These are phyloP conservation scores for Garra rufa DNA, from an alignment of 2,113 vertebrate species.

Conservation along the genomic window DNA sequence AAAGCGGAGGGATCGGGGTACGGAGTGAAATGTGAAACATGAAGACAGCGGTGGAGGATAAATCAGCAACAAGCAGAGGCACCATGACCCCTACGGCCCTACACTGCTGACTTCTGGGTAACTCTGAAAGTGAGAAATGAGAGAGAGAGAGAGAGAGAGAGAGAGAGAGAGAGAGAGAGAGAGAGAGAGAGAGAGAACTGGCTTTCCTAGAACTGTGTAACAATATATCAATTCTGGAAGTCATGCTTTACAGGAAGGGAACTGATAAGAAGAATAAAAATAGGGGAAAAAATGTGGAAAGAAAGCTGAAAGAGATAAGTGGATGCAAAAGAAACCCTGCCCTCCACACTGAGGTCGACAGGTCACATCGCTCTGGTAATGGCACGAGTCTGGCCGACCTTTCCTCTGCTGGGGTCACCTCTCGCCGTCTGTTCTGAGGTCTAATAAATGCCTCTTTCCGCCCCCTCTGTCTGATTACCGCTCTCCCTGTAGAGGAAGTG, in stretches of 20 bases:
- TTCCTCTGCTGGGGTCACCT: constrained; percentile 60
- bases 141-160: constrained; percentile 40
- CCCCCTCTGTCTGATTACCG: constrained; percentile 42
- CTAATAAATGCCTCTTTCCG: constrained; percentile 53
- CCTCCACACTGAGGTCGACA: constrained; percentile 48
- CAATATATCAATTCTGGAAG: constrained; percentile 49
- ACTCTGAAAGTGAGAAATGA: constrained; percentile 38
- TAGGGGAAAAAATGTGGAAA: not conserved
- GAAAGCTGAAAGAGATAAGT: constrained; percentile 40
- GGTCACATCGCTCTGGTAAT: constrained; percentile 31
- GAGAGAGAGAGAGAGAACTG: constrained; percentile 40
- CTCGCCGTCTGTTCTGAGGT: constrained; percentile 60
- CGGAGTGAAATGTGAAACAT: constrained; percentile 75
- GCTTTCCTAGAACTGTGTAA: constrained; percentile 37
- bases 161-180: constrained; percentile 36
- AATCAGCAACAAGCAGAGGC: constrained; percentile 68
- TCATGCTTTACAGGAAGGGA: constrained; percentile 46
- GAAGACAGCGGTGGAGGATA: constrained; percentile 77
- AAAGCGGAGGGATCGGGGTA: constrained; percentile 74
- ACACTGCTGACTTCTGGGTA: constrained; percentile 31
- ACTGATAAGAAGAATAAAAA: constrained; percentile 29
- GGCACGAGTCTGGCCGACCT: constrained; percentile 48
- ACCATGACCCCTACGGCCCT: not conserved
- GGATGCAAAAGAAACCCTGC: constrained; percentile 46
- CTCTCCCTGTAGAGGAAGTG: constrained; percentile 15